Evolutionary conservation across 2,888 invertebrate species (phyloP), one percentile per base, ranked within the genome.

Genomic region (Epicampocera succincta): DNA sequence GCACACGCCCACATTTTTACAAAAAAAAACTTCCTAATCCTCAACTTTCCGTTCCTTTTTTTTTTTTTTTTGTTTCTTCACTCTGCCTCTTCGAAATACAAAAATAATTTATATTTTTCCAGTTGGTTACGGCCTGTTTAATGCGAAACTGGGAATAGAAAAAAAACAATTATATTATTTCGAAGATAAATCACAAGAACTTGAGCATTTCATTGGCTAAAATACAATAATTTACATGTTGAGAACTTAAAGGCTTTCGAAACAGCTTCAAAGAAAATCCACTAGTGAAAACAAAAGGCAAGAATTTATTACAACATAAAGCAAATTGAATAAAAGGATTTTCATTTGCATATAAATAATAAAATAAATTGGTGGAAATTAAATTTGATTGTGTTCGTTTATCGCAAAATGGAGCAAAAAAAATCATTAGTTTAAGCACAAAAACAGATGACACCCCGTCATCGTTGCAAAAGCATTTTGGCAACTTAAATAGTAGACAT

Each of bases 21-120:
- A n/a, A n/a, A n/a, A n/a, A 25, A 25, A 25, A 25, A 2, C 5
- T 25, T 25, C 5, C 2, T 25, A 25, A 25, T 5, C 25, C 25
- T 5, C 2, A 5, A 25, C 25, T 25, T 25, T 25, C 25, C 5
- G 5, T 25, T 25, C 25, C 66, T 82, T 72, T n/a, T n/a, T n/a
- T n/a, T n/a, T n/a, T n/a, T n/a, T n/a, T n/a, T n/a, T n/a, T 29
- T 29, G 29, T n/a, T n/a, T n/a, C n/a, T n/a, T n/a, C n/a, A 9
- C 33, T 33, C 1, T 8, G 3, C 33, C 65, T 46, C 15, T 66
- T 48, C 65, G 71, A 25, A 15, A 40, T 6, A 5, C 15, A 11
- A 38, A 56, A 38, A 56, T 56, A 54, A 75, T 73, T 52, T 75
- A 44, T 42, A 42, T 66, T 68, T 74, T 60, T 58, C 73, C 73